A percentile compares a stretch with the other conserved stretches of the same genome.
Conservation (phyloP, 1,140 invertebrate genomes). For the Centruroides vittatus region DNA sequence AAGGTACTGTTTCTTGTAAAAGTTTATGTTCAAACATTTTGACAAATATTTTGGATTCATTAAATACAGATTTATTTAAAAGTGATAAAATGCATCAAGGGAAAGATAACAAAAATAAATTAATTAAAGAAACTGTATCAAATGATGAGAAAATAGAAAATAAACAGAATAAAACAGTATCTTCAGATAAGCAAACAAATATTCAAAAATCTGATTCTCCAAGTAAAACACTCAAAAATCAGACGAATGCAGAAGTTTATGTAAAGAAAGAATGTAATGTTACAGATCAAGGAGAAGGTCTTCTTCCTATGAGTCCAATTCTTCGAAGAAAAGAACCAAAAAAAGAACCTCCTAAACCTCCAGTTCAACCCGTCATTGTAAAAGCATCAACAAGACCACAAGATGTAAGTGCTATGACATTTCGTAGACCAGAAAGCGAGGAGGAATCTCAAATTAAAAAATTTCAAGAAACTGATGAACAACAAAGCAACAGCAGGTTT, state of each 20-base stretch:
- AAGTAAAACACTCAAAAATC: too few species aligned
- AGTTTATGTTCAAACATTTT: background rate
- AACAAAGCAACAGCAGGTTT: too few species aligned
- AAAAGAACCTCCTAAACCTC: conserved; percentile 2
- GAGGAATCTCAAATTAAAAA: background rate
- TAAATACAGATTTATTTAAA: too few species aligned
- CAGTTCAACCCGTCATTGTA: conserved; percentile 2
- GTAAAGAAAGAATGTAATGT: background rate
- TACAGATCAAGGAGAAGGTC: conserved; percentile 3
- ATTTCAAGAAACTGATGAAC: too few species aligned
- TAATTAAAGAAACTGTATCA: too few species aligned
- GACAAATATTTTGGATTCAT: too few species aligned
- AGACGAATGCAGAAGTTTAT: background rate
- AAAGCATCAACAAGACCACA: conserved; percentile 16
- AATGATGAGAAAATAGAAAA: too few species aligned
- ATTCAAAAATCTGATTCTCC: too few species aligned
- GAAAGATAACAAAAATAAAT: too few species aligned
- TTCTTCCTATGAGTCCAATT: conserved; percentile 17
- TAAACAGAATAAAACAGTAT: too few species aligned
- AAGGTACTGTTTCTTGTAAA: background rate
- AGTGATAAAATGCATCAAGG: too few species aligned
- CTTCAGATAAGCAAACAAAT: too few species aligned
- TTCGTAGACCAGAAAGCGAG: conserved; percentile 5
- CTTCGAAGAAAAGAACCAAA: conserved; percentile 6
- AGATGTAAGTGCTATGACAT: conserved; percentile 16